Conservation (phyloP, 2,888 invertebrate species). For the Latrodectus elegans region DNA sequence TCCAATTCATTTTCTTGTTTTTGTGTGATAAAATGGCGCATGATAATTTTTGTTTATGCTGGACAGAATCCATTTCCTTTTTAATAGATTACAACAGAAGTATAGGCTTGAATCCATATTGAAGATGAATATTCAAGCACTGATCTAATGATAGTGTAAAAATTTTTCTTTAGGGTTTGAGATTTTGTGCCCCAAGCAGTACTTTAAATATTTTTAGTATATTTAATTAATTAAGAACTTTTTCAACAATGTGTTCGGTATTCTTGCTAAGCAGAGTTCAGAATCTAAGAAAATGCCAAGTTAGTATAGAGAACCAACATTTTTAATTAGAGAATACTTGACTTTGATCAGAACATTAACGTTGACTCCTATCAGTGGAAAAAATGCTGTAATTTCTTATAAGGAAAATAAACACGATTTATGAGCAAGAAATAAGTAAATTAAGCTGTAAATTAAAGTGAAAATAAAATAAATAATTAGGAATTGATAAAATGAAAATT, state of each 20-base stretch:
- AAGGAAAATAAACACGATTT: too few relatives aligned
- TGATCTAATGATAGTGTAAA: not conserved
- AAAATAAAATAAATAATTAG: too few relatives aligned
- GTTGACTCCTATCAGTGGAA: slow-evolving; percentile 6
- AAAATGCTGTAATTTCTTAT: slow-evolving; percentile 2
- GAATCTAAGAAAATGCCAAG: not conserved
- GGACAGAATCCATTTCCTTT: not conserved
- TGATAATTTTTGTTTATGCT: not conserved
- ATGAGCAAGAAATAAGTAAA: too few relatives aligned
- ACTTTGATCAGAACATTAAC: not conserved
- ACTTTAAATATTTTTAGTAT: not conserved
- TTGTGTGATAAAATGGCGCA: not conserved
- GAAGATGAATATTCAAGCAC: slow-evolving; percentile 17
- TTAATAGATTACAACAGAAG: not conserved
- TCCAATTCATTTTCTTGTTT: not conserved
- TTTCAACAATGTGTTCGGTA: not conserved
- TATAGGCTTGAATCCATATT: slow-evolving; percentile 4
- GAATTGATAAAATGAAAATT: too few relatives aligned
- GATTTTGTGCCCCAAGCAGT: not conserved
- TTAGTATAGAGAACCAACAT: not conserved
- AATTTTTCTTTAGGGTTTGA: not conserved
- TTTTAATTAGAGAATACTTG: not conserved
- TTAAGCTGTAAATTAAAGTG: too few relatives aligned
- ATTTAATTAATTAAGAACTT: not conserved
- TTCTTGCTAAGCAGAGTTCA: slow-evolving; percentile 9